Base-by-base conservation (phyloP, 64 coral and sea anemone species). In the Dendronephthya gigantea region DNA sequence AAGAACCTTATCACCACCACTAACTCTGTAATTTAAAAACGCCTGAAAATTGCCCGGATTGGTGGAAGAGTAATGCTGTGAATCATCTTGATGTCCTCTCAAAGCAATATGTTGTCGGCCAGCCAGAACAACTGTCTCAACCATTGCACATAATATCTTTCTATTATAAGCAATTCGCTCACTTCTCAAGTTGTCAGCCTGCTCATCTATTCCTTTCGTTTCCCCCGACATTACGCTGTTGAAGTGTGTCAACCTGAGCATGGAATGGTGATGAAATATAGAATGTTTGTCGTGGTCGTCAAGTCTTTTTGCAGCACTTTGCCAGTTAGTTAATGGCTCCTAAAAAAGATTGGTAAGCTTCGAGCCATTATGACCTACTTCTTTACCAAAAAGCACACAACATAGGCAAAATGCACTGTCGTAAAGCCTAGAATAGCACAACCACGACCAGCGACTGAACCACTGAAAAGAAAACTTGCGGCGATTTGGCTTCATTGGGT, bases 21-120 rank as follows among this genome's bases (percentile, higher is more conserved):
- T 79, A 33, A 82, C 50, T n/a, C 86, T 30, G 15, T 81, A 88
- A 39, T 82, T 39, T 45, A 87, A 36, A 68, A 87, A 81, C 10
- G 68, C 86, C 35, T 79, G 86, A 50, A 87, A 87, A 16, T 87
- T 87, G 33, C 86, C 68, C 2, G 69, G 69, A 75, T 75, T 75
- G 12, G 28, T 13, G 3, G 69, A 75, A 37, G 69, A 75, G 14
- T 75, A 79, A 39, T 87, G 45, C 68, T 4, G 39, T 17, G 43
- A 50, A 49, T 50, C 27, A 50, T 50, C 68, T 48, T 40, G 66
- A 87, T 87, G 85, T 9, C 85, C 85, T 87, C 85, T 87, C 28
- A 75, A 87, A 48, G 85, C 62, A 68, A 87, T 41, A 40, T 69
- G n/a, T 48, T 40, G 12, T 28, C 69, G 12, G 25, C 69, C 35